Percentiles rank a stretch among this genome's conserved stretches.
Evolutionary conservation across 1,140 invertebrate genomes (phyloP).

Genomic region (Polypedilum vanderplanki): DNA sequence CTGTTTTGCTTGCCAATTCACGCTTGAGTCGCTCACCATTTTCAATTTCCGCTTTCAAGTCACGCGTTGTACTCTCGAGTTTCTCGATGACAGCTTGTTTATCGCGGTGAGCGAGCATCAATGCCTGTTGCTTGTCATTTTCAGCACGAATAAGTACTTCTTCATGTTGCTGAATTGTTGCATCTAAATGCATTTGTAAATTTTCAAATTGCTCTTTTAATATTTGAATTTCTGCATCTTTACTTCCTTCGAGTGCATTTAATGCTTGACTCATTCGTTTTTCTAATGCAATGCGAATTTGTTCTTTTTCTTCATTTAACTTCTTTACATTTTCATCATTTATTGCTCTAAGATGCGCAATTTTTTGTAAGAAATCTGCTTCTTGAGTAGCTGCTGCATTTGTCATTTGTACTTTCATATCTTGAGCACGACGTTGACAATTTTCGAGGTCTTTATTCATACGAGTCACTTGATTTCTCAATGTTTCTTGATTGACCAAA

Average conservation of each 20-base stretch:
- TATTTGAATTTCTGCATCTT: conserved; percentile 64
- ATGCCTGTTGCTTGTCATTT: conserved; percentile 82
- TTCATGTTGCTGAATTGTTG: conserved; percentile 72
- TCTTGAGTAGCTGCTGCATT: conserved; percentile 66
- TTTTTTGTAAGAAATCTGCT: conserved; percentile 65
- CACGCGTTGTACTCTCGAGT: conserved; percentile 57
- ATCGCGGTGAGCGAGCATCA: conserved; percentile 77
- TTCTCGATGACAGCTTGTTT: conserved; percentile 74
- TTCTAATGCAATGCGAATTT: conserved; percentile 60
- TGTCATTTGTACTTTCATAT: conserved; percentile 61
- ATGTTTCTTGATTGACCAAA: conserved; percentile 64
- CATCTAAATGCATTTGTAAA: conserved; percentile 67
- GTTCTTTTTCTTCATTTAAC: conserved; percentile 71
- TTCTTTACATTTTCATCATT: conserved; percentile 65
- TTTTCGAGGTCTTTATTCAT: conserved; percentile 67
- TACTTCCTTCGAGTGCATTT: conserved; percentile 62
- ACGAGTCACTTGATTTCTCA: conserved; percentile 60
- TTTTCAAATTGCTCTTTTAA: conserved; percentile 64
- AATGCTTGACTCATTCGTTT: conserved; percentile 66
- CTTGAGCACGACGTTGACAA: conserved; percentile 63
- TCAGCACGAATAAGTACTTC: conserved; percentile 74
- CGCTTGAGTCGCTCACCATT: conserved; percentile 59
- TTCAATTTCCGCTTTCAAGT: conserved; percentile 63
- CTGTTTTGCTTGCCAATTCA: conserved; percentile 58
- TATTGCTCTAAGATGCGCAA: conserved; percentile 62